Percentiles rank a stretch among this genome's conserved stretches.
Evolutionary conservation across 2,888 invertebrate genomes (phyloP).

Genomic region (Andrena trimmerana): DNA sequence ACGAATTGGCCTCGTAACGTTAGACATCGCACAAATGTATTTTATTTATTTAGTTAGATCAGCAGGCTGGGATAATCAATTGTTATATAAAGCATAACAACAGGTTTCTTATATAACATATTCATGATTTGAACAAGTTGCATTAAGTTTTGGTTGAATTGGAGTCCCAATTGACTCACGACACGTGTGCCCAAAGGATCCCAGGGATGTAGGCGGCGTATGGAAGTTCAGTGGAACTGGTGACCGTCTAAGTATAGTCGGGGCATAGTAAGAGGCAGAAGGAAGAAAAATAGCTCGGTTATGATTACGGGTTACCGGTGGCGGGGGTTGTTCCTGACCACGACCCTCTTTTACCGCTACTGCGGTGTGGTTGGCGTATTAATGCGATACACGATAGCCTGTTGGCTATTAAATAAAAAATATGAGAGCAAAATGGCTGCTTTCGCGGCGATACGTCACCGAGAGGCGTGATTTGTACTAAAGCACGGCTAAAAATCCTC

Average conservation of each 20-base stretch:
- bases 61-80: neutral
- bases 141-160: neutral
- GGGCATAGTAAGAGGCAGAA: constrained; percentile 45
- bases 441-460: constrained; percentile 74
- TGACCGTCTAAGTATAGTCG: constrained; percentile 33
- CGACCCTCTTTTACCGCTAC: constrained; percentile 75
- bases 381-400: constrained; percentile 76
- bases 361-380: constrained; percentile 72
- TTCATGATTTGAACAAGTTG: constrained; percentile 5
- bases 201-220: constrained; percentile 40
- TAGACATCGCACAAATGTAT: neutral
- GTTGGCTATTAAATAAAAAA: constrained; percentile 76
- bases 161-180: constrained; percentile 1
- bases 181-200: constrained; percentile 15
- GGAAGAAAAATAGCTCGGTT: constrained; percentile 72
- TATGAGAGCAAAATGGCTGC: constrained; percentile 76
- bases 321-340: constrained; percentile 73
- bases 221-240: constrained; percentile 49
- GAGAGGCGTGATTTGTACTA: constrained; percentile 74
- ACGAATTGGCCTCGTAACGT: neutral
- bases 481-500: constrained; percentile 60
- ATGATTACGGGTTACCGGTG: constrained; percentile 74
- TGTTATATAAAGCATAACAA: constrained; percentile 19
- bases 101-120: constrained; percentile 24
- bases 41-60: constrained; percentile 26